Evolutionary conservation across 1,140 invertebrate genomes (phyloP).

Genomic region (Drosophila nigromelanica): DNA sequence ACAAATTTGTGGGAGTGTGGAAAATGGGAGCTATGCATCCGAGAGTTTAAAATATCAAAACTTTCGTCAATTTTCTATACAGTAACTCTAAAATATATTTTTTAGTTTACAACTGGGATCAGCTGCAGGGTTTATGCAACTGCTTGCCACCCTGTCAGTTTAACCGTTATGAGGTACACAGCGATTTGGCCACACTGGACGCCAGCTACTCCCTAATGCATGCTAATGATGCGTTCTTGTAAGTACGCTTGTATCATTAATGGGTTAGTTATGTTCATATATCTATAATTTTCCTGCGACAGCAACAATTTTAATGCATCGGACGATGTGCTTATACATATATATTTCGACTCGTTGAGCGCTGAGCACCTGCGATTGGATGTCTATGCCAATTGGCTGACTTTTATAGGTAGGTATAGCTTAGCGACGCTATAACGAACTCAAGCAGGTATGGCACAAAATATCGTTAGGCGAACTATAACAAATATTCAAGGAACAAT

Average conservation of each 20-base stretch:
- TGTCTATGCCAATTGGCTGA: constrained; percentile 85
- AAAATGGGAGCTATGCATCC: too few species aligned
- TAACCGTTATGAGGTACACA: constrained; percentile 51
- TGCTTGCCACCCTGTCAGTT: constrained; percentile 68
- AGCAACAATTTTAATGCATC: constrained; percentile 26
- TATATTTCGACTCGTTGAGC: constrained; percentile 86
- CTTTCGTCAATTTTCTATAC: too few species aligned
- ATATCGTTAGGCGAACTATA: too few species aligned
- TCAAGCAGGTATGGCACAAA: too few species aligned
- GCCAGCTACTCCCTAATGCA: neutral
- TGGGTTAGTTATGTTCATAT: neutral
- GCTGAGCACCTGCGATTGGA: constrained; percentile 86
- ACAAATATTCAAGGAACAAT: too few species aligned
- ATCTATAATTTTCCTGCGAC: neutral
- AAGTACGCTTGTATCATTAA: neutral
- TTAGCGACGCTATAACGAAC: neutral
- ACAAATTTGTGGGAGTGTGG: too few species aligned
- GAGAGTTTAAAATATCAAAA: too few species aligned
- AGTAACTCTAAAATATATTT: neutral
- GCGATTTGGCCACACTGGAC: constrained; percentile 40
- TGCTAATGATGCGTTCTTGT: constrained; percentile 30
- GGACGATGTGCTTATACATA: constrained; percentile 80
- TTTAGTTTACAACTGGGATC: constrained; percentile 22
- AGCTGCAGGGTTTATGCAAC: constrained; percentile 44
- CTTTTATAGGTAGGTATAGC: constrained; percentile 63